Percentiles rank a stretch among this genome's conserved stretches.
phyloP scores from a whole-genome alignment of 2,797 vertebrate genomes.

The Poecilia velifera region DNA sequence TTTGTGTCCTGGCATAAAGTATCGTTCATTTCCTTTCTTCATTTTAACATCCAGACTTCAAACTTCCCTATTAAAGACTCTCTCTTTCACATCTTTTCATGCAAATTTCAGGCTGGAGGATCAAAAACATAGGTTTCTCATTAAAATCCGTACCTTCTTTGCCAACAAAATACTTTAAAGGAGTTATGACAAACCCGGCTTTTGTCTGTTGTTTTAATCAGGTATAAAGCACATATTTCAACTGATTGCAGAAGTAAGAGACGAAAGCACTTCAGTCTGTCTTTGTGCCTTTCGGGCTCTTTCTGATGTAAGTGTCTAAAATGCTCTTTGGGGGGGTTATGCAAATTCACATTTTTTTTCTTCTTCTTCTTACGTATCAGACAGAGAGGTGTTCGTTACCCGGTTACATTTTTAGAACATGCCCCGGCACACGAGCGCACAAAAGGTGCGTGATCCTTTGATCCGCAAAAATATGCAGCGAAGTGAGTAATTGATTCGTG shows the following conservation, averaged over 20 bases:
- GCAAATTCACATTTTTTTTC: constrained; percentile 61
- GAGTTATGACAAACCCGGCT: constrained; percentile 31
- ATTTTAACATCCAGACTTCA: not conserved
- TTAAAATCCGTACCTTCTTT: constrained; percentile 23
- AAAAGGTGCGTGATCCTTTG: constrained; percentile 69
- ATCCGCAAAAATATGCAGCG: constrained; percentile 59
- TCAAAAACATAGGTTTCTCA: constrained; percentile 32
- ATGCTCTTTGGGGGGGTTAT: constrained; percentile 45
- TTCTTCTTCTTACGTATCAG: constrained; percentile 31
- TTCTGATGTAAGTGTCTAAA: constrained; percentile 68
- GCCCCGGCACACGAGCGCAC: constrained; percentile 43
- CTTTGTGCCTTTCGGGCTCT: constrained; percentile 49
- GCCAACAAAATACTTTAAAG: constrained; percentile 23
- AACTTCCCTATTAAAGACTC: constrained; percentile 10
- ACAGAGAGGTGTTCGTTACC: constrained; percentile 50
- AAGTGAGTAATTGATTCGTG: constrained; percentile 69
- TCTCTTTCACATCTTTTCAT: not conserved
- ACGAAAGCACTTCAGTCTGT: constrained; percentile 22
- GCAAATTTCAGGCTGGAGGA: constrained; percentile 18
- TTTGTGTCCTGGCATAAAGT: not conserved
- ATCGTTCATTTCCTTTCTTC: not conserved
- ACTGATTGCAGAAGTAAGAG: constrained; percentile 59
- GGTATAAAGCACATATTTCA: constrained; percentile 45
- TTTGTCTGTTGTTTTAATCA: constrained; percentile 47
- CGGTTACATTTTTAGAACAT: constrained; percentile 67